phyloP scores from a whole-genome alignment of 2,113 vertebrate genomes.

The Semnopithecus entellus region DNA sequence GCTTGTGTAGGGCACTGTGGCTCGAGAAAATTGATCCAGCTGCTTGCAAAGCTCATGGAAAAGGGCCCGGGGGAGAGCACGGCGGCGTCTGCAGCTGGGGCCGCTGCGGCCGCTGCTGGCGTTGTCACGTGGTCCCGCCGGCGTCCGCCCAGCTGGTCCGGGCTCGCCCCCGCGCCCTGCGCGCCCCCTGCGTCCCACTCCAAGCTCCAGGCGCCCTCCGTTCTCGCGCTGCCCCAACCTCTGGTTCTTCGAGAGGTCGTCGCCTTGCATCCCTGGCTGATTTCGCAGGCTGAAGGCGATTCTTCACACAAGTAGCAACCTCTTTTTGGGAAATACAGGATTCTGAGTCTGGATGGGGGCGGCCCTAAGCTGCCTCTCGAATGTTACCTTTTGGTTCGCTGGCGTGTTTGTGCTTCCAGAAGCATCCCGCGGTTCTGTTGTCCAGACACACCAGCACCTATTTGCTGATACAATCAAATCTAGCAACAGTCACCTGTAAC shows the following conservation, averaged over 20 bases:
- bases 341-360: fast-evolving
- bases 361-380: not conserved
- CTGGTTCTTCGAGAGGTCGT: not conserved
- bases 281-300: slow-evolving; percentile 44
- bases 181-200: fast-evolving
- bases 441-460: not conserved
- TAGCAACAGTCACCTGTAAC: slow-evolving; percentile 83
- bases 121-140: not conserved
- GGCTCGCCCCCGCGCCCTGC: not conserved
- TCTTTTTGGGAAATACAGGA: slow-evolving; percentile 34
- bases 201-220: fast-evolving
- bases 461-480: slow-evolving; percentile 77
- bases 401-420: not conserved
- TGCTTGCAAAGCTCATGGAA: slow-evolving; percentile 92
- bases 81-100: slow-evolving; percentile 87
- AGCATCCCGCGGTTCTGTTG: not conserved
- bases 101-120: not conserved
- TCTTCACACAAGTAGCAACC: slow-evolving; percentile 50
- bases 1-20: slow-evolving; percentile 80
- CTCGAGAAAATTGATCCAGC: slow-evolving; percentile 91
- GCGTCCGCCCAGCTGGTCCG: not conserved
- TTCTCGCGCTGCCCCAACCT: too few species aligned
- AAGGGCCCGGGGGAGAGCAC: slow-evolving; percentile 81
- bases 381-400: not conserved
- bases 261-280: slow-evolving; percentile 53